Percentiles rank a stretch among this genome's conserved stretches.
Conservation (phyloP, 1,140 invertebrate genomes). For the Parapsyche elsis region DNA sequence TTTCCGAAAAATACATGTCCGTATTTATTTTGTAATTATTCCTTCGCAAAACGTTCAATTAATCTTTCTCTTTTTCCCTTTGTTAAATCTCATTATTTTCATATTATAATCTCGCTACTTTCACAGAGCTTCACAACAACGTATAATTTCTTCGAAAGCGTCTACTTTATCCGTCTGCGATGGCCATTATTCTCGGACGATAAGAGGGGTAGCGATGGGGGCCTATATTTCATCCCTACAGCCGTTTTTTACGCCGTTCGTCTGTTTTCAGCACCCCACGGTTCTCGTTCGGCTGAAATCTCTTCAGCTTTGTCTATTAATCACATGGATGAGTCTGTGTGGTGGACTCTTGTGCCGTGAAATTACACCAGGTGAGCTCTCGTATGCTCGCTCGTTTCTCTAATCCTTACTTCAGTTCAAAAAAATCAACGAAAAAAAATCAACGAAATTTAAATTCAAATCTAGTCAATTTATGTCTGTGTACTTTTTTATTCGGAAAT, state of each 20-base stretch:
- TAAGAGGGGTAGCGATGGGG: neutral
- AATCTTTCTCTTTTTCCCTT: neutral
- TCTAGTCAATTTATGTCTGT: neutral
- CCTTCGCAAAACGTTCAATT: neutral
- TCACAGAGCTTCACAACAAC: neutral
- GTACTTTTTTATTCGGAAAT: neutral
- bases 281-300: conserved; percentile 5
- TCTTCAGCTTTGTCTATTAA: conserved; percentile 32
- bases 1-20: neutral
- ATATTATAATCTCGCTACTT: neutral
- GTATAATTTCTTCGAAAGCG: neutral
- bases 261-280: conserved; percentile 15
- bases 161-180: neutral
- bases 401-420: neutral
- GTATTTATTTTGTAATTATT: neutral
- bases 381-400: conserved; percentile 2
- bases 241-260: conserved; percentile 27
- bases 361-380: conserved; percentile 27
- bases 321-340: conserved; percentile 35
- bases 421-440: neutral
- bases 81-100: neutral
- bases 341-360: conserved; percentile 8
- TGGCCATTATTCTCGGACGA: conserved; percentile 7
- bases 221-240: conserved; percentile 32
- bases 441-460: neutral